Evolutionary conservation across 2,888 invertebrate genomes (phyloP).

Genomic region (Mesochorus sp.): DNA sequence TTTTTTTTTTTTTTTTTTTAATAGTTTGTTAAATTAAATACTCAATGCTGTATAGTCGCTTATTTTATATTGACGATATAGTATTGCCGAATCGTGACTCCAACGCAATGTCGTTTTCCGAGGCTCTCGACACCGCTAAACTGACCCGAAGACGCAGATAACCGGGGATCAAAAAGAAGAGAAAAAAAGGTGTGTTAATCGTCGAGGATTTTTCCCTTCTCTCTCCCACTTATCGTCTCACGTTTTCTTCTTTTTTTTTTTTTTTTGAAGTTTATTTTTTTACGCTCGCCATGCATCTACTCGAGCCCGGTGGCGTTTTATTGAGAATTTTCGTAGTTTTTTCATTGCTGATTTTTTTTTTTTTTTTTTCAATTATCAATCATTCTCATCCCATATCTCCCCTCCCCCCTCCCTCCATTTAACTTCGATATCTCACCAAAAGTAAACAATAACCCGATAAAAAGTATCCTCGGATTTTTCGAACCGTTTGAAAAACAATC

Average conservation of each 20-base stretch:
- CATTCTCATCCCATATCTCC: constrained; percentile 62
- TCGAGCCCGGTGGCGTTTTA: constrained; percentile 81
- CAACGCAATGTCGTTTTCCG: constrained; percentile 59
- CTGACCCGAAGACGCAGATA: constrained; percentile 76
- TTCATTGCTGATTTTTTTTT: background rate
- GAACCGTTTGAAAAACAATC: constrained; percentile 63
- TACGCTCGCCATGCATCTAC: constrained; percentile 79
- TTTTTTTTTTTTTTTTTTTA: background rate
- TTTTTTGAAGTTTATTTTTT: constrained; percentile 42
- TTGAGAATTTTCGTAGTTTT: constrained; percentile 79
- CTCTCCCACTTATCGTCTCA: constrained; percentile 50
- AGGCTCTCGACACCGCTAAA: constrained; percentile 53
- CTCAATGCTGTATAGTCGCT: background rate
- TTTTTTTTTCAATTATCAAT: constrained; percentile 41
- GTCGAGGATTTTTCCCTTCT: constrained; percentile 41
- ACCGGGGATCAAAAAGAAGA: constrained; percentile 66
- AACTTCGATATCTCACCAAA: constrained; percentile 65
- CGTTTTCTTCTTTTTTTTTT: constrained; percentile 17
- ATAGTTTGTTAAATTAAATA: background rate
- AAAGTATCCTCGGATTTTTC: constrained; percentile 25
- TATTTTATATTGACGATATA: constrained; percentile 15
- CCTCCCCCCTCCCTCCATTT: constrained; percentile 67
- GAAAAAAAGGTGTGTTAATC: constrained; percentile 1
- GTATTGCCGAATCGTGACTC: constrained; percentile 47
- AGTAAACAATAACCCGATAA: constrained; percentile 45